These are phyloP conservation scores for Cosmopolites sordidus DNA, from an alignment of 2,888 invertebrate species.

Conservation along the genomic window DNA sequence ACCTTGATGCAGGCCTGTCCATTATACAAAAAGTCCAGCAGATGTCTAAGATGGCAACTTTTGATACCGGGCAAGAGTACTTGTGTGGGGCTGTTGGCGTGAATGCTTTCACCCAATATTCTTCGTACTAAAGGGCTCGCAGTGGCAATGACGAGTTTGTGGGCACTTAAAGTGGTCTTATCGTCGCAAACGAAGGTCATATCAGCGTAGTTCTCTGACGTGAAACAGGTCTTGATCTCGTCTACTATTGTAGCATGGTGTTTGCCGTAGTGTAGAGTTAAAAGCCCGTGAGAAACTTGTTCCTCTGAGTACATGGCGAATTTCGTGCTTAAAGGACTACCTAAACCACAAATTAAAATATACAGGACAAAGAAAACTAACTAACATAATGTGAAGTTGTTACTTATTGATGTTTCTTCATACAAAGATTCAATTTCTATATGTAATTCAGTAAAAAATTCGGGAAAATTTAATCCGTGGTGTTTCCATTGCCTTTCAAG, in stretches of 20 bases:
- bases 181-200: slow-evolving; percentile 82
- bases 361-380: no score
- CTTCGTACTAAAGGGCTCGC: slow-evolving; percentile 81
- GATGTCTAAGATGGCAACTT: slow-evolving; percentile 73
- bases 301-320: slow-evolving; percentile 56
- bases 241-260: slow-evolving; percentile 89
- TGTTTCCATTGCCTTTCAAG: no score
- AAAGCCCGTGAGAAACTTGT: slow-evolving; percentile 62
- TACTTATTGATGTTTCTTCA: no score
- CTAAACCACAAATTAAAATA: slow-evolving; percentile 29
- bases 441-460: no score
- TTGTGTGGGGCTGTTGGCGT: slow-evolving; percentile 67
- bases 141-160: slow-evolving; percentile 81
- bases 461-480: no score
- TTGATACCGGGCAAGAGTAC: slow-evolving; percentile 82
- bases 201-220: slow-evolving; percentile 81
- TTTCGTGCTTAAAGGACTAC: slow-evolving; percentile 40
- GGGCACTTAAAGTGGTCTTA: slow-evolving; percentile 75
- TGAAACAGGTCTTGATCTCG: slow-evolving; percentile 84
- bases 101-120: slow-evolving; percentile 67
- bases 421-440: no score
- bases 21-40: slow-evolving; percentile 80
- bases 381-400: no score
- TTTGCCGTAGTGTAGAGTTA: slow-evolving; percentile 90
- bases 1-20: slow-evolving; percentile 81